Evolutionary conservation across 1,140 invertebrate genomes (phyloP).

Genomic region (Adoxophyes honmai): DNA sequence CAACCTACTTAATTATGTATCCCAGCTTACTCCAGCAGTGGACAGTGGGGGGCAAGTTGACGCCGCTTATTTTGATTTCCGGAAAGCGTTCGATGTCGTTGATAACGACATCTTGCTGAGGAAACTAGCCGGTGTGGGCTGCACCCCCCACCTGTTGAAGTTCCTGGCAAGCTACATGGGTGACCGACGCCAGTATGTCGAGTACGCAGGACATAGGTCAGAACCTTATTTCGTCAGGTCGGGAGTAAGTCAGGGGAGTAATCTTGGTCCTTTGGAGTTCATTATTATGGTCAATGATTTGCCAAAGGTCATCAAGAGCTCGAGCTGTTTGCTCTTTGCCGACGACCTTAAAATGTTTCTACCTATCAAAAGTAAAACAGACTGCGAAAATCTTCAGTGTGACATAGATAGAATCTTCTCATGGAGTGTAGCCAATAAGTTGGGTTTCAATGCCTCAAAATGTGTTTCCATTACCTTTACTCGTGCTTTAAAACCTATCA

Average conservation of each 20-base stretch:
- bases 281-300: too few relatives aligned
- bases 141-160: neutral
- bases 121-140: neutral
- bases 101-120: neutral
- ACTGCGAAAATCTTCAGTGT: neutral
- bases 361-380: neutral
- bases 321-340: too few relatives aligned
- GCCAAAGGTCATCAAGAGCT: too few relatives aligned
- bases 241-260: too few relatives aligned
- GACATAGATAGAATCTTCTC: neutral
- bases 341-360: neutral
- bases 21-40: neutral
- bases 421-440: constrained; percentile 6
- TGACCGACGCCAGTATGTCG: neutral
- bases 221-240: neutral
- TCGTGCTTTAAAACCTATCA: neutral
- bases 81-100: neutral
- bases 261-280: too few relatives aligned
- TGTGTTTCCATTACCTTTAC: neutral
- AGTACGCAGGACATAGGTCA: neutral
- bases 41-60: neutral
- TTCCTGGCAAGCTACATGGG: neutral
- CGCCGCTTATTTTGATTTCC: neutral
- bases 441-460: neutral
- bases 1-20: neutral